These are phyloP conservation scores for Neogobius melanostomus DNA, from an alignment of 2,113 vertebrate species.

Conservation along the genomic window DNA sequence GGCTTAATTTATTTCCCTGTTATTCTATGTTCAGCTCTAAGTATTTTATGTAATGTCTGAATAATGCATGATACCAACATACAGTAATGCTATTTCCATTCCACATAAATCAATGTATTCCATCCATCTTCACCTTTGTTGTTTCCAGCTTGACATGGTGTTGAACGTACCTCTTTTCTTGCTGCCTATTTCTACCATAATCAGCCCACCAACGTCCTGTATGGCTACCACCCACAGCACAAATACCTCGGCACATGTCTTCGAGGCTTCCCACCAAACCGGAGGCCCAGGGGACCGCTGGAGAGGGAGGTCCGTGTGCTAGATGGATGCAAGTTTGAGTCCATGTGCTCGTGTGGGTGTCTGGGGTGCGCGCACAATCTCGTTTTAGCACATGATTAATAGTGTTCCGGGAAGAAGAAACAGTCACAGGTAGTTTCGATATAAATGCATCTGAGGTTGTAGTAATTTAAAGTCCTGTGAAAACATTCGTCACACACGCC, in stretches of 20 bases:
- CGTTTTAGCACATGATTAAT: slow-evolving; percentile 51
- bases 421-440: background rate
- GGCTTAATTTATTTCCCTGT: too few relatives aligned
- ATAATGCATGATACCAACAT: too few relatives aligned
- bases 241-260: slow-evolving; percentile 37
- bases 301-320: slow-evolving; percentile 28
- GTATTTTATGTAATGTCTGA: too few relatives aligned
- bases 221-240: slow-evolving; percentile 37
- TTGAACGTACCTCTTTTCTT: background rate
- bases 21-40: too few relatives aligned
- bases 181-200: background rate
- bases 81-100: background rate
- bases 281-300: slow-evolving; percentile 45
- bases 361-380: slow-evolving; percentile 29
- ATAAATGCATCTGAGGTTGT: background rate
- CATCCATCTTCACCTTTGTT: slow-evolving; percentile 6
- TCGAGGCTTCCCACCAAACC: slow-evolving; percentile 40
- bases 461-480: background rate
- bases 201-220: slow-evolving; percentile 13
- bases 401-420: slow-evolving; percentile 17
- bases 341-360: slow-evolving; percentile 34
- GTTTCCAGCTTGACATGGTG: background rate
- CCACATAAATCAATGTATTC: background rate
- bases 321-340: slow-evolving; percentile 18
- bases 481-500: background rate